Conservation (phyloP, 2,888 invertebrate species). For the Pheosia tremula region DNA sequence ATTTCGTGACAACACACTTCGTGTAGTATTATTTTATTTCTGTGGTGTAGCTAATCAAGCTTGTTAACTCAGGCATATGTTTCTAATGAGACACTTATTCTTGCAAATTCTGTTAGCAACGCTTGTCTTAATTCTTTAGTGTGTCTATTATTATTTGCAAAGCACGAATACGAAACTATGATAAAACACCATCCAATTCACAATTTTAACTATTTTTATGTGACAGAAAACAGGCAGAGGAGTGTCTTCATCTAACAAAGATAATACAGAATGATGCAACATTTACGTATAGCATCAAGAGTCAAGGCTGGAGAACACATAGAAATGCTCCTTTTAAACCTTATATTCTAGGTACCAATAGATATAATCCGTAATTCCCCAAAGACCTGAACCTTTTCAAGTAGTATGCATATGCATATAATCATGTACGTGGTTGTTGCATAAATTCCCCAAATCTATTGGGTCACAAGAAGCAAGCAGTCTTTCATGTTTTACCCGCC, state of each 20-base stretch:
- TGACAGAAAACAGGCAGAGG: conserved; percentile 12
- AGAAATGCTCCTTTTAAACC: not conserved
- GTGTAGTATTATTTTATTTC: not conserved
- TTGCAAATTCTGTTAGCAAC: too few relatives aligned
- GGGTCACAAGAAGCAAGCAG: not conserved
- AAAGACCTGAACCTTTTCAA: too few relatives aligned
- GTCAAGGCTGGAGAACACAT: not conserved
- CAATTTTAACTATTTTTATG: conserved; percentile 9
- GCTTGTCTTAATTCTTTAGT: not conserved
- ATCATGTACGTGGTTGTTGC: too few relatives aligned
- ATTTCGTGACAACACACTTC: not conserved
- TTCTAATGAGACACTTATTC: too few relatives aligned
- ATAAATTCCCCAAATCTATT: too few relatives aligned
- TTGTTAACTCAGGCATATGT: too few relatives aligned
- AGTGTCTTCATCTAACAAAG: not conserved
- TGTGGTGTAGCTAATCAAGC: not conserved
- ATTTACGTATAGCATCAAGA: not conserved
- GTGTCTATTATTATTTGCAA: not conserved
- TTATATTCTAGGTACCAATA: too few relatives aligned
- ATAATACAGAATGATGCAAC: too few relatives aligned
- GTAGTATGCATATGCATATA: too few relatives aligned
- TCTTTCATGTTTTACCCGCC: not conserved
- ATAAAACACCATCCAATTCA: not conserved
- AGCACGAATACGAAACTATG: too few relatives aligned
- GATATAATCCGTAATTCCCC: too few relatives aligned